A percentile compares a stretch with the other conserved stretches of the same genome.
Evolutionary conservation across 2,797 vertebrate species (phyloP).

Genomic region (Phoxinus dragarum): DNA sequence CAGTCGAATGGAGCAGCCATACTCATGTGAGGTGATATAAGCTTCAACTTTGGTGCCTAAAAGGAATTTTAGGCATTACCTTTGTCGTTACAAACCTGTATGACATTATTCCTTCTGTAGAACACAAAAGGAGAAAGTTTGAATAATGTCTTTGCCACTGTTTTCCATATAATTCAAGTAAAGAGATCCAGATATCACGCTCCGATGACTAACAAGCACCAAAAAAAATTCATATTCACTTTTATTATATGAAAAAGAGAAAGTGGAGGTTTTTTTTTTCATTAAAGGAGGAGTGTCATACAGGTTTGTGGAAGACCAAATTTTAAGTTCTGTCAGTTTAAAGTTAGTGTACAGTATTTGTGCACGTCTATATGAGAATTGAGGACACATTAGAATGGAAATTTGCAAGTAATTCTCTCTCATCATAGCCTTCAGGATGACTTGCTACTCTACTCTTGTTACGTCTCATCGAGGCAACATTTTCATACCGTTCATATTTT

Average conservation of each 20-base stretch:
- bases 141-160: neutral
- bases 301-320: neutral
- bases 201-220: neutral
- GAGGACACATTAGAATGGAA: conserved; percentile 1
- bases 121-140: neutral
- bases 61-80: neutral
- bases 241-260: neutral
- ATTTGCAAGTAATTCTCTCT: conserved; percentile 5
- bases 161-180: neutral
- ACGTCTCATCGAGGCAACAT: conserved; percentile 5
- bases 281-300: neutral
- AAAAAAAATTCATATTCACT: neutral
- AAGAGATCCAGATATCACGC: neutral
- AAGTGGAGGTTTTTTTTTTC: neutral
- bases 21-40: neutral
- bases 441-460: neutral
- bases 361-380: neutral
- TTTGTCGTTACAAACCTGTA: neutral
- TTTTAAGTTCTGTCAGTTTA: neutral
- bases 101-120: neutral
- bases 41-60: neutral
- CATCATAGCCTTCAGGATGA: neutral
- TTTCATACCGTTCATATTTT: conserved; percentile 15
- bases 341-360: neutral
- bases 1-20: conserved; percentile 4